phyloP scores from a whole-genome alignment of 30 jellyfish, hydroid and myxozoan genomes.

The Cassiopea xamachana region DNA sequence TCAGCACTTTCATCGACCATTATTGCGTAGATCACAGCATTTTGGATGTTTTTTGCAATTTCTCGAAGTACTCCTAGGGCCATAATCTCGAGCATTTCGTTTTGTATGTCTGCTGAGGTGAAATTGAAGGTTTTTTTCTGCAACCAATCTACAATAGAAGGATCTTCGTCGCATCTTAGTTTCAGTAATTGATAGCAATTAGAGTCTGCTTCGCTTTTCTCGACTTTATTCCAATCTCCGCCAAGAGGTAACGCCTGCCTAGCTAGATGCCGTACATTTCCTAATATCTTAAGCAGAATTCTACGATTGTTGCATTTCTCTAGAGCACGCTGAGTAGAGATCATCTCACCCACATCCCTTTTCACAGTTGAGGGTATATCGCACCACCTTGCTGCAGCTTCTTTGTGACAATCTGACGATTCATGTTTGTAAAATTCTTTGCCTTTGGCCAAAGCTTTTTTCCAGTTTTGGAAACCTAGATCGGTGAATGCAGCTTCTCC shows the following conservation, averaged over 20 bases:
- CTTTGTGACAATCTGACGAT: constrained; percentile 69
- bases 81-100: constrained; percentile 70
- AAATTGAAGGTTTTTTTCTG: constrained; percentile 50
- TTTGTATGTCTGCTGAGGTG: constrained; percentile 62
- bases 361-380: constrained; percentile 66
- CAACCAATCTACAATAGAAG: constrained; percentile 76
- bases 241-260: constrained; percentile 42
- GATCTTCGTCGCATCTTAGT: constrained; percentile 75
- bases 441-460: constrained; percentile 63
- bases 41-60: constrained; percentile 44
- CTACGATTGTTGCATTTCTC: constrained; percentile 48
- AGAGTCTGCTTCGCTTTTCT: constrained; percentile 67
- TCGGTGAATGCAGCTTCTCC: constrained; percentile 59
- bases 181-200: constrained; percentile 64
- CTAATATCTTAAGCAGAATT: constrained; percentile 10
- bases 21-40: constrained; percentile 29
- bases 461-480: constrained; percentile 77
- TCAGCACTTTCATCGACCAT: constrained; percentile 70
- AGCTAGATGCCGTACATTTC: not conserved
- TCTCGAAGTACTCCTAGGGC: constrained; percentile 49
- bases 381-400: constrained; percentile 63
- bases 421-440: constrained; percentile 66
- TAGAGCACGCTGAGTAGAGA: constrained; percentile 40
- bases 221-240: constrained; percentile 46
- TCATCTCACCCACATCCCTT: constrained; percentile 60